A percentile compares a stretch with the other conserved stretches of the same genome.
These are phyloP conservation scores for Thunnus thynnus DNA, from an alignment of 2,113 vertebrate species.

Conservation along the genomic window DNA sequence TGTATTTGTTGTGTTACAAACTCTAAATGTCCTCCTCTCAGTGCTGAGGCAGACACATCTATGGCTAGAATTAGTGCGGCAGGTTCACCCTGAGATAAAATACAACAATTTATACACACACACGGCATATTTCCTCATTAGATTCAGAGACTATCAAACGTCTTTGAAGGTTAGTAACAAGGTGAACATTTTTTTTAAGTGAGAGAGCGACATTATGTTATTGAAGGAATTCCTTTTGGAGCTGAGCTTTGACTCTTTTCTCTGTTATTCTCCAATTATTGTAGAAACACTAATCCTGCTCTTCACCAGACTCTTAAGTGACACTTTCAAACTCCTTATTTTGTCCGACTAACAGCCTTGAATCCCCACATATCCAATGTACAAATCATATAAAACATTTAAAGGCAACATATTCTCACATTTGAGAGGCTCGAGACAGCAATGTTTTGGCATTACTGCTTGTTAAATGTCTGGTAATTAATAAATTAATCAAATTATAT, in stretches of 20 bases:
- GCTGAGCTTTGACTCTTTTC: not conserved
- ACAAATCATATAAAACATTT: too few species aligned
- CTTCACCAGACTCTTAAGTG: too few species aligned
- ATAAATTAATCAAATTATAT: too few species aligned
- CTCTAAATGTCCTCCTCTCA: slow-evolving; percentile 81
- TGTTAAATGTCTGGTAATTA: not conserved
- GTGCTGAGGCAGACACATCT: slow-evolving; percentile 81
- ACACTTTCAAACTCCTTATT: too few species aligned
- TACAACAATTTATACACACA: slow-evolving; percentile 2
- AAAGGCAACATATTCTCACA: not conserved
- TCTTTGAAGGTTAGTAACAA: not conserved
- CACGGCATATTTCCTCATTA: not conserved
- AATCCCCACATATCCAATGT: too few species aligned
- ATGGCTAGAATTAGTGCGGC: slow-evolving; percentile 83
- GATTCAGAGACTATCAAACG: not conserved
- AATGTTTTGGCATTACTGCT: not conserved
- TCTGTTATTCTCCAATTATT: too few species aligned
- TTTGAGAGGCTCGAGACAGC: not conserved
- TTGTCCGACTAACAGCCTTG: too few species aligned
- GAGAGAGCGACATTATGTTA: too few species aligned
- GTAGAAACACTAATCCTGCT: not conserved
- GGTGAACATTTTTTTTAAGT: too few species aligned
- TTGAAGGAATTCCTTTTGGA: too few species aligned
- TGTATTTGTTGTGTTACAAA: slow-evolving; percentile 80
- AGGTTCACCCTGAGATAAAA: slow-evolving; percentile 67